Evolutionary conservation across 2,888 invertebrate genomes (phyloP), one percentile per base, ranked within the genome.

Genomic region (Tenthredo distinguenda): DNA sequence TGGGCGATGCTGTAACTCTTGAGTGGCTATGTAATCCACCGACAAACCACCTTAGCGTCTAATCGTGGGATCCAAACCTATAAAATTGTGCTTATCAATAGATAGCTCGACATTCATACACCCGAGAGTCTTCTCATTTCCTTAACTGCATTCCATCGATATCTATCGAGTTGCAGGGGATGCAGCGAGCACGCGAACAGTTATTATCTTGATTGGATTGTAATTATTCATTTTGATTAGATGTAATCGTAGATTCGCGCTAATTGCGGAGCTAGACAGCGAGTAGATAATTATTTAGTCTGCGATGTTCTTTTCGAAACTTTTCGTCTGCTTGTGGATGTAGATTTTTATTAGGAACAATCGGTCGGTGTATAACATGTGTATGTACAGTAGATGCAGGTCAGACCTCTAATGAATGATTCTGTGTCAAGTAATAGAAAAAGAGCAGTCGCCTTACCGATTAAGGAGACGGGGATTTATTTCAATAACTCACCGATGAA

Each of bases 1-100:
- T 83, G 83, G 83, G 83, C 50, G 83, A 83, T 83, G 83, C 83
- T 83, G 83, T 83, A 83, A 83, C 83, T 79, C 55, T 47, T 5
- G 7, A 34, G 47, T 83, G 83, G 83, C 83, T 83, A 40, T 83
- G 68, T 83, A 83, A 83, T 62, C 83, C 65, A 71, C 47, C 68
- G 31, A 71, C 83, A 21, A 83, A 43, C 40, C 26, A 50, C 55
- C 31, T 43, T 5, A n/a, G 34, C 31, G 6, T 74, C 77, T 50
- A 77, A 50, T 77, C 77, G 50, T 77, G 26, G 50, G 26, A 7
- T 50, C 7, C 40, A 43, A 1, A 12, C 21, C 18, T 43, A 74
- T 0, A 18, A 43, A 74, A 26, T n/a, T 10, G 2, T 62, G 9
- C n/a, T 43, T 21, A 40, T 21, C 43, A 40, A n/a, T 55, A 55